A percentile compares a stretch with the other conserved stretches of the same genome.
These are phyloP conservation scores for Pilophorus perplexus DNA, from an alignment of 2,888 invertebrate species.

Conservation along the genomic window DNA sequence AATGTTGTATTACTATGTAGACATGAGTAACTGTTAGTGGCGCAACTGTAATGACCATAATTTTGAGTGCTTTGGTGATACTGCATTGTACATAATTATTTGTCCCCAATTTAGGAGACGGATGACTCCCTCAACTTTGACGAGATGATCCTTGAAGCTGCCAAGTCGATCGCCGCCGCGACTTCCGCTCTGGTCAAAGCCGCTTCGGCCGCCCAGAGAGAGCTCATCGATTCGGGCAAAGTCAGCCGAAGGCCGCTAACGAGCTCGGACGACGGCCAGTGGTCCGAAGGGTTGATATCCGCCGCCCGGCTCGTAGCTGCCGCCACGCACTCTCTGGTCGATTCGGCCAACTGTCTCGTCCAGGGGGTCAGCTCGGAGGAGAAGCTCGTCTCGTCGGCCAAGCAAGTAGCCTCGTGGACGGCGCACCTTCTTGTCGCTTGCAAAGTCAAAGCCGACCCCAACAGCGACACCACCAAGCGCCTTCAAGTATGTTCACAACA, in stretches of 20 bases:
- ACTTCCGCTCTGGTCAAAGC: constrained; percentile 95
- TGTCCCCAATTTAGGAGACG: too few relatives aligned
- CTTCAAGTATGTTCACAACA: constrained; percentile 57
- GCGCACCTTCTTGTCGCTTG: constrained; percentile 97
- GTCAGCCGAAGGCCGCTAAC: constrained; percentile 77
- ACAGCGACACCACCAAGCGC: constrained; percentile 88
- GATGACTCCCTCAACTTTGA: constrained; percentile 96
- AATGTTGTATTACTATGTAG: too few relatives aligned
- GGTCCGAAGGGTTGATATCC: constrained; percentile 95
- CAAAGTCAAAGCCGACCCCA: constrained; percentile 94
- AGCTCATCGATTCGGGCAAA: constrained; percentile 86
- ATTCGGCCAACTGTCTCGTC: constrained; percentile 95
- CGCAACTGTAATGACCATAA: too few relatives aligned
- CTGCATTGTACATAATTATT: too few relatives aligned
- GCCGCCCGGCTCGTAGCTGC: constrained; percentile 95
- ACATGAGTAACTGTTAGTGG: too few relatives aligned
- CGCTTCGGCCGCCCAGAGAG: constrained; percentile 94
- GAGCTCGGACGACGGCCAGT: constrained; percentile 93
- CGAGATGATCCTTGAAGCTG: constrained; percentile 97
- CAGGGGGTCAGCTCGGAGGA: constrained; percentile 91
- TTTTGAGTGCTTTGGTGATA: too few relatives aligned
- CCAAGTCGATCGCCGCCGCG: constrained; percentile 95
- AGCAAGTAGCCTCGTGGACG: constrained; percentile 94
- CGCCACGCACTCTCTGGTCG: constrained; percentile 94
- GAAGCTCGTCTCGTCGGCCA: constrained; percentile 91